These are phyloP conservation scores for Philonicus albiceps DNA, from an alignment of 2,888 invertebrate species.

Conservation along the genomic window DNA sequence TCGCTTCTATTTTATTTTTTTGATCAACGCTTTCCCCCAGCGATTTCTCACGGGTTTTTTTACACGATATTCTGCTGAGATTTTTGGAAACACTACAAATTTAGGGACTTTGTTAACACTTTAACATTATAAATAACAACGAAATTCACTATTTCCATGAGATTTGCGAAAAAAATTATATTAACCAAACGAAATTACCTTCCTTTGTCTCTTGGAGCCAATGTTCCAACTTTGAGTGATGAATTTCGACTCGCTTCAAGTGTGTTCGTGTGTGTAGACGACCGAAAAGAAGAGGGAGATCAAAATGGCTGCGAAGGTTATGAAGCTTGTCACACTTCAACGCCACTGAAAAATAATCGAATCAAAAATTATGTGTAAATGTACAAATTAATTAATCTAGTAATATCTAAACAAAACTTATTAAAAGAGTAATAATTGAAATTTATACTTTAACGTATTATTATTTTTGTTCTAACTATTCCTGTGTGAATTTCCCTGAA, in stretches of 20 bases:
- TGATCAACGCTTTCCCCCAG: background rate
- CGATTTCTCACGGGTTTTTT: background rate
- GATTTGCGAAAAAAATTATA: background rate
- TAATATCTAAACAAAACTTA: too few species aligned
- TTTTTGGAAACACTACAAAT: background rate
- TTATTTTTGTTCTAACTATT: too few species aligned
- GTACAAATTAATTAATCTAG: too few species aligned
- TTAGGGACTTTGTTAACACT: background rate
- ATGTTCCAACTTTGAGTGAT: constrained; percentile 23
- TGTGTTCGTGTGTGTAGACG: background rate
- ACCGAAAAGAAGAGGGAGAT: background rate
- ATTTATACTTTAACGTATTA: too few species aligned
- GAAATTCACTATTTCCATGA: constrained; percentile 7
- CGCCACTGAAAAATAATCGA: too few species aligned
- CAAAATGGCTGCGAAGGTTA: background rate
- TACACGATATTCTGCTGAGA: constrained; percentile 10
- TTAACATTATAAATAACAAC: background rate
- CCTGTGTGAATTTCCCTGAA: too few species aligned
- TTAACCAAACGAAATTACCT: constrained; percentile 25
- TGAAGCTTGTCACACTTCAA: background rate
- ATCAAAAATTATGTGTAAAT: too few species aligned
- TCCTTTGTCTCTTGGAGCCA: constrained; percentile 34
- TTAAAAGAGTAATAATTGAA: too few species aligned
- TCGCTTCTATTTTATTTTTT: background rate
- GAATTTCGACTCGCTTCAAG: background rate